A percentile compares a stretch with the other conserved stretches of the same genome.
Evolutionary conservation across 1,140 invertebrate genomes (phyloP).

Genomic region (Tyrophagus putrescentiae): DNA sequence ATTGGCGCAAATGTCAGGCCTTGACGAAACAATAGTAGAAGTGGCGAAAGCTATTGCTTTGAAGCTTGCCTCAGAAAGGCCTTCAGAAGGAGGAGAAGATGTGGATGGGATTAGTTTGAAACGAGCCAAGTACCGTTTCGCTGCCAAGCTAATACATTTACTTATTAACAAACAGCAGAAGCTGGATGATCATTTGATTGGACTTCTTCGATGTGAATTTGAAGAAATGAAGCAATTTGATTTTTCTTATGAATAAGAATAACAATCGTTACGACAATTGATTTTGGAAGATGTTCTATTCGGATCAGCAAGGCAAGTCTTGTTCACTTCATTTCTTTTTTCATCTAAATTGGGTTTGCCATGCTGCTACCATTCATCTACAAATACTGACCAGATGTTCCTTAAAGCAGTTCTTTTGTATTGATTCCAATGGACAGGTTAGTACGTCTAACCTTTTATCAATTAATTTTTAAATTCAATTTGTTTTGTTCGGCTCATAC

Average conservation of each 20-base stretch:
- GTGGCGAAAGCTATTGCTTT: constrained; percentile 16
- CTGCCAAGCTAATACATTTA: not conserved
- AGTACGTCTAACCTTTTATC: too few species aligned
- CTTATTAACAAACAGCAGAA: not conserved
- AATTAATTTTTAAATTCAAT: too few species aligned
- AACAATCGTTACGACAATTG: not conserved
- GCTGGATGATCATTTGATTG: not conserved
- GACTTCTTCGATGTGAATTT: not conserved
- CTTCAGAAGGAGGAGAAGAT: not conserved
- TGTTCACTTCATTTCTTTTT: not conserved
- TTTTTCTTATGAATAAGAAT: not conserved
- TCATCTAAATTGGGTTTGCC: too few species aligned
- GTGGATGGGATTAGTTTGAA: not conserved
- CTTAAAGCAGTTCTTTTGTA: too few species aligned
- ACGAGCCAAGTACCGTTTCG: not conserved
- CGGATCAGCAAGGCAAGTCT: not conserved
- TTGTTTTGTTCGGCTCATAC: too few species aligned
- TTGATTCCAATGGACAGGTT: too few species aligned
- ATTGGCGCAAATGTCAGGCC: constrained; percentile 22
- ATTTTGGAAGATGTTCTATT: not conserved
- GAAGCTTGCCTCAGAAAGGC: not conserved
- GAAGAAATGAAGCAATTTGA: constrained; percentile 5
- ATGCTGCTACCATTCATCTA: too few species aligned
- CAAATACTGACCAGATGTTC: too few species aligned
- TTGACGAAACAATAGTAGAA: constrained; percentile 14